Evolutionary conservation across 2,888 invertebrate genomes (phyloP), one percentile per base, ranked within the genome.

Genomic region (Orchestes rusci): DNA sequence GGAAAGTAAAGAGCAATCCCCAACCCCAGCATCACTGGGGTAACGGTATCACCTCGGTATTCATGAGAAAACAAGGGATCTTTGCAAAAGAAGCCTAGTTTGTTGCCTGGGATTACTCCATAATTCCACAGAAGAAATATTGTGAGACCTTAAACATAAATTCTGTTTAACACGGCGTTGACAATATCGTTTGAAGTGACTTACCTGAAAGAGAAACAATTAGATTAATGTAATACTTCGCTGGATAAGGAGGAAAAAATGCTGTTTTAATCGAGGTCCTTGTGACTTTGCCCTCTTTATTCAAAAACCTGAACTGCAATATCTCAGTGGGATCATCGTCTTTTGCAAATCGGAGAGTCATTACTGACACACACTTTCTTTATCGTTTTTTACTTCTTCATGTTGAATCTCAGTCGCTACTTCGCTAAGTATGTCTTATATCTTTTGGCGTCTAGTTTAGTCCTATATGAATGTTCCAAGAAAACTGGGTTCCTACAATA

Each of bases 41-140:
- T 71, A 53, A 87, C 71, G 2, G 83, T 82, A 59, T 86, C 85
- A 1, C 84, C 84, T 1, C 64, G 67, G 62, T 75, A 82, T 48
- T 76, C 76, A 65, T 76, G 76, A 0, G 79, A 76, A 58, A 85
- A 77, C 43, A 74, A 72, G 3, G 80, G 80, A 61, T 87, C 86
- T 56, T 77, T 74, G 70, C 85, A 85, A 54, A 70, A 76, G 67
- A 82, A 85, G 7, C 84, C 85, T 38, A 76, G 69, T 44, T 72
- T 73, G 16, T 74, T 70, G 50, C 76, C 74, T 2, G 81, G 82
- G 18, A 83, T 63, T 15, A 75, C 68, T 1, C 82, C 82, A 28
- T 77, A 74, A 64, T 83, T 82, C 33, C 81, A 69, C 13, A 80
- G 63, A 18, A 72, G 67, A 56, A 82, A 68, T 59, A 78, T 64